Evolutionary conservation across 2,888 invertebrate species (phyloP).

Genomic region (Bimastos eiseni): DNA sequence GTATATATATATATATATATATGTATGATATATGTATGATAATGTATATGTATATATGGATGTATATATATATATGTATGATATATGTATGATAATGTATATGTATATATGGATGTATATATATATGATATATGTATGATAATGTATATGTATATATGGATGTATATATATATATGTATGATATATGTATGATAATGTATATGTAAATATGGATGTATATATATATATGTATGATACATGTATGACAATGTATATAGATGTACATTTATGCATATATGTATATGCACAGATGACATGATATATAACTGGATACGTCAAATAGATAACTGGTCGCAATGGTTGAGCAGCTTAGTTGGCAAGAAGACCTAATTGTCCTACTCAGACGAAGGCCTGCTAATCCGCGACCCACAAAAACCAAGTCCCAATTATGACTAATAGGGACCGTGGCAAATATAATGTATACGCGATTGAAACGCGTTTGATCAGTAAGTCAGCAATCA

Average conservation of each 20-base stretch:
- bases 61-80: neutral
- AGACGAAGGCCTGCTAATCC: neutral
- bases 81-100: too few relatives aligned
- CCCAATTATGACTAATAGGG: neutral
- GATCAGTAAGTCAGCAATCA: neutral
- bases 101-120: too few relatives aligned
- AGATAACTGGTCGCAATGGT: neutral
- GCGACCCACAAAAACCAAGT: neutral
- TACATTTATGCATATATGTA: too few relatives aligned
- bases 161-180: too few relatives aligned
- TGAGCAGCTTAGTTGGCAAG: neutral
- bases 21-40: too few relatives aligned
- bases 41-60: neutral
- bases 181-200: too few relatives aligned
- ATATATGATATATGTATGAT: neutral
- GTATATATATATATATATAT: too few relatives aligned
- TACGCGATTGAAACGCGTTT: neutral
- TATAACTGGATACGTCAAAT: neutral
- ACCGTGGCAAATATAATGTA: neutral
- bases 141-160: too few relatives aligned
- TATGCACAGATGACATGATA: neutral
- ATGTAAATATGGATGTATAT: too few relatives aligned
- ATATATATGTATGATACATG: neutral
- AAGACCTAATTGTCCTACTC: neutral
- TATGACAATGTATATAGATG: too few relatives aligned